Base-by-base conservation (phyloP, 2,888 invertebrate genomes). In the Tipula confusa region DNA sequence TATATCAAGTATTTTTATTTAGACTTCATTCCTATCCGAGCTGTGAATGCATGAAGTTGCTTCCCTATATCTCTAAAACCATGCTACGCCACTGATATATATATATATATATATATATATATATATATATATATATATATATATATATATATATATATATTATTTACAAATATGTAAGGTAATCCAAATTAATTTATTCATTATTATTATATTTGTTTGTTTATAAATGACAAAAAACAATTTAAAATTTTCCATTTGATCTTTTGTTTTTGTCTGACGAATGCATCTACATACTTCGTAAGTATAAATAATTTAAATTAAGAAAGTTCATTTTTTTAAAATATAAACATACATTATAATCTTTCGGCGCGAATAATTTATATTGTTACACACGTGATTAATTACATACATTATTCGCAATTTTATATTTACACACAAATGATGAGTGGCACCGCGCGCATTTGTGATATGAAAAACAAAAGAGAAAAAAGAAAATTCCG, bases 151-250 rank as follows among this genome's bases (percentile, higher is more conserved):
- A n/a, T n/a, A n/a, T n/a, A n/a, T n/a, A n/a, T n/a, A n/a, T n/a
- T n/a, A n/a, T n/a, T n/a, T n/a, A n/a, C n/a, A n/a, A n/a, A n/a
- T n/a, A n/a, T n/a, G n/a, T n/a, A n/a, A n/a, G n/a, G n/a, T n/a
- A n/a, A n/a, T n/a, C n/a, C 43, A 43, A 43, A 64, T 64, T 24
- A 64, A 64, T 64, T 64, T 64, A 64, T 64, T 64, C 64, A 64
- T 64, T 64, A 64, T 24, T 24, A 24, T n/a, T 24, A 15, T 64
- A 24, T 24, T 64, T 64, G 64, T 64, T 64, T 64, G 24, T 64
- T 64, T 64, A 64, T 24, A 64, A 64, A 64, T 64, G 64, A 64
- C 64, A 64, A 64, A 24, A 64, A 64, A 64, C 64, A 64, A 64
- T 64, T 64, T 64, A 64, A 64, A 64, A 64, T 24, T 64, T 64